Percentiles rank a stretch among this genome's conserved stretches.
Evolutionary conservation across 2,113 vertebrate genomes (phyloP).

Genomic region (Elanus axillaris): DNA sequence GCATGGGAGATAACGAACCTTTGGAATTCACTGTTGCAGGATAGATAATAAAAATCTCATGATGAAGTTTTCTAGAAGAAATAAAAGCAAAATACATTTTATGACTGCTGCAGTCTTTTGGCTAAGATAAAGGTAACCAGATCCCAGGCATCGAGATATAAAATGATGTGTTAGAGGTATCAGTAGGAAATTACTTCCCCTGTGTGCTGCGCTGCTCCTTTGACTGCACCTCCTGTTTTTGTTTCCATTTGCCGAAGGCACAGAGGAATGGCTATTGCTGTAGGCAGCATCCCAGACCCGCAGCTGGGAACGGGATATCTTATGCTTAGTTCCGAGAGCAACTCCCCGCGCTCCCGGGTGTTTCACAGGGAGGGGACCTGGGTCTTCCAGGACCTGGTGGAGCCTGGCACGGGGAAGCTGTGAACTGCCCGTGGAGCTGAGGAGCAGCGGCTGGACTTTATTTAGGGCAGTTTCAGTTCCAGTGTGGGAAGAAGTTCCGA

Average conservation of each 20-base stretch:
- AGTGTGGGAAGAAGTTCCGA: not conserved
- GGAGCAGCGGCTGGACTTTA: not conserved
- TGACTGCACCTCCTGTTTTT: not conserved
- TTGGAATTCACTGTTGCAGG: not conserved
- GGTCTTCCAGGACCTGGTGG: not conserved
- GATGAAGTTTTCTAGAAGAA: not conserved
- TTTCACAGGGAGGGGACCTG: not conserved
- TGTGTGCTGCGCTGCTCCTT: not conserved
- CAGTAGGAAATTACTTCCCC: conserved; percentile 4
- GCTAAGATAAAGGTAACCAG: conserved; percentile 36
- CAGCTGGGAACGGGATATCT: not conserved
- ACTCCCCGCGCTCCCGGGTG: not conserved
- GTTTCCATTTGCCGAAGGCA: not conserved
- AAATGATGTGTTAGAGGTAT: conserved; percentile 43
- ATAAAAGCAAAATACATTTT: not conserved
- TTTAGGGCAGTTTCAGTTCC: not conserved
- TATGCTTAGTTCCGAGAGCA: not conserved
- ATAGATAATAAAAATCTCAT: conserved; percentile 8
- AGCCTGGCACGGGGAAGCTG: not conserved
- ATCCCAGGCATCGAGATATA: not conserved
- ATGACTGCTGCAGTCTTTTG: not conserved
- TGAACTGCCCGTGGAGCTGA: not conserved
- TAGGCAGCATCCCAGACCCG: conserved; percentile 1
- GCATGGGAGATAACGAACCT: not conserved
- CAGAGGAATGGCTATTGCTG: not conserved